These are phyloP conservation scores for Caenorhabditis auriculariae DNA, from an alignment of 2,888 invertebrate species.

Conservation along the genomic window DNA sequence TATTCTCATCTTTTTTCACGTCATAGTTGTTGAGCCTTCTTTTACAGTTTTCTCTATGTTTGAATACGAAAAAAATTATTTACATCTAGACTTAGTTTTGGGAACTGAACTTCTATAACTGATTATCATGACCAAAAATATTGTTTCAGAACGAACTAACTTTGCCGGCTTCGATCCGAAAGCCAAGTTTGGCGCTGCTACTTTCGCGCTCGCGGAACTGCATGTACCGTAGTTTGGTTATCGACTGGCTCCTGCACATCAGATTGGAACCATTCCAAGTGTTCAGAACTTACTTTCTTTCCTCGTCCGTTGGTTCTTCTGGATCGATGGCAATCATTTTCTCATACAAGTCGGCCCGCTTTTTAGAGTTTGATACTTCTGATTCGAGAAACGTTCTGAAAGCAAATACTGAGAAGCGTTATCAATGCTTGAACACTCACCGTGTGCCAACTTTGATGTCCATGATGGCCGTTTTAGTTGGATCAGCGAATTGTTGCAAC, in stretches of 20 bases:
- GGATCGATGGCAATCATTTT: slow-evolving; percentile 93
- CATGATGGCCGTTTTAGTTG: slow-evolving; percentile 89
- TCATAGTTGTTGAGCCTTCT: no score
- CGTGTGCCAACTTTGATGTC: slow-evolving; percentile 95
- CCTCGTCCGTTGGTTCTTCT: slow-evolving; percentile 80
- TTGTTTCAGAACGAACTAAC: no score
- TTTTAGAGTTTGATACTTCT: slow-evolving; percentile 84
- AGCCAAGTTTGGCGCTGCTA: slow-evolving; percentile 87
- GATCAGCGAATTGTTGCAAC: slow-evolving; percentile 84
- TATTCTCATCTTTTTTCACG: no score
- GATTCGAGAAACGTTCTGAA: slow-evolving; percentile 82
- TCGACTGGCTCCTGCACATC: slow-evolving; percentile 57
- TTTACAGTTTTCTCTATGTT: no score
- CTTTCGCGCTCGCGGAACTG: slow-evolving; percentile 88
- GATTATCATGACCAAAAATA: no score
- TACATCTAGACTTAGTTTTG: no score
- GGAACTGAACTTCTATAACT: no score
- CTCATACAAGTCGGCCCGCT: slow-evolving; percentile 84
- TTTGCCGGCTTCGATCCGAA: slow-evolving; percentile 92
- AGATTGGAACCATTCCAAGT: background rate
- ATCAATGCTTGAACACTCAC: slow-evolving; percentile 39
- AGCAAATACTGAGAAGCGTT: background rate
- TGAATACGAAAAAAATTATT: no score
- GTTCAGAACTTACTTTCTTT: slow-evolving; percentile 71
- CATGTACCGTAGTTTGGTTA: slow-evolving; percentile 96